phyloP scores from a whole-genome alignment of 2,797 vertebrate genomes.

The Sarcophilus harrisii region DNA sequence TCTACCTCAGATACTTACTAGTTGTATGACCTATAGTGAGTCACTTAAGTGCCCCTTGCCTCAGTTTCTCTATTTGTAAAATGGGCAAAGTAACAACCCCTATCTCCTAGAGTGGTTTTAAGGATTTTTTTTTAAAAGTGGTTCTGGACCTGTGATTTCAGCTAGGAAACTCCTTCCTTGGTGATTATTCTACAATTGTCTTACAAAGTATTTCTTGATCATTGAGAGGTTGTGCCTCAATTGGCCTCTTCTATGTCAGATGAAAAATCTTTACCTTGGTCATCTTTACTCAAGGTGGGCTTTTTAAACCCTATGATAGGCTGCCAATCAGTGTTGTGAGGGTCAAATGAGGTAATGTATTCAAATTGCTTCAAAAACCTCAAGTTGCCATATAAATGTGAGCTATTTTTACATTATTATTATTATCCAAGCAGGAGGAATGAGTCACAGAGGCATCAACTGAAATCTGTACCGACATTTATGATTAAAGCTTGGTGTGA shows the following conservation, averaged over 20 bases:
- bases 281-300: not conserved
- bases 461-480: not conserved
- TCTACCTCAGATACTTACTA: not conserved
- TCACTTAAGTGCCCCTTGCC: not conserved
- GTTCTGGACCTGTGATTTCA: not conserved
- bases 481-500: not conserved
- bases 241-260: not conserved
- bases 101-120: not conserved
- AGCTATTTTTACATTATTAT: not conserved
- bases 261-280: not conserved
- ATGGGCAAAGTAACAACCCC: not conserved
- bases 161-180: not conserved
- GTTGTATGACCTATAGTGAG: not conserved
- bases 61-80: not conserved
- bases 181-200: not conserved
- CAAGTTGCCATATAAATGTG: not conserved
- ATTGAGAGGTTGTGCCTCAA: not conserved
- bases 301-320: not conserved
- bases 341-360: not conserved
- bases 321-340: not conserved
- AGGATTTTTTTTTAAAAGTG: not conserved
- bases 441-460: not conserved
- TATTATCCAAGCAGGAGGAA: not conserved
- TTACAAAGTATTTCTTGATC: not conserved
- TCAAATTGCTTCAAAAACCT: not conserved